Base-by-base conservation (phyloP, 2,797 vertebrate species). In the Gadopsis bispinosus region DNA sequence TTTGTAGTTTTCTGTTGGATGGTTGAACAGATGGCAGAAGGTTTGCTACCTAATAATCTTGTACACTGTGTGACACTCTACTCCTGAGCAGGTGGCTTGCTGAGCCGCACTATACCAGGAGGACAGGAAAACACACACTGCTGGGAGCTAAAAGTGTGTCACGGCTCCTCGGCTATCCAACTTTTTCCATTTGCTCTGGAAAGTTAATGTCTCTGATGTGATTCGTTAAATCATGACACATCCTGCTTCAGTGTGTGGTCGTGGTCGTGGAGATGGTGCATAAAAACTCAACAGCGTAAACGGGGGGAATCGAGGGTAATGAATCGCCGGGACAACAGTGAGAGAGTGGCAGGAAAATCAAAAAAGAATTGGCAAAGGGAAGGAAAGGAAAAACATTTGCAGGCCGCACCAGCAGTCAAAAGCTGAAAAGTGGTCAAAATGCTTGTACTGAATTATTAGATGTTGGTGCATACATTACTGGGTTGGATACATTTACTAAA, bases 11-110 rank as follows among this genome's bases (percentile, higher is more conserved):
- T n/a, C 68, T 73, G 55, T 20, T n/a, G 68, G 62, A 55, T 14
- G 13, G 73, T 3, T 1, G 66, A 84, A 51, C 88, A 91, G 90
- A 90, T 91, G 87, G 88, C 64, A 11, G 66, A 56, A 54, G 35
- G 75, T 47, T 47, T 71, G 79, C 70, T 69, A 5, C 59, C 73
- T 85, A 79, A 87, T 81, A 83, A 86, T 85, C 77, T 60, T 17
- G 73, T 75, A 79, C 80, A 39, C 56, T 14, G 69, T 71, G 63
- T 58, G 85, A 84, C 50, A 55, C 47, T 74, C 58, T 51, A 51
- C 56, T 86, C 63, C 71, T 41, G 63, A 81, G 77, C 73, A 14
- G 41, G 47, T 54, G 69, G 73, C 73, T 39, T 17, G 63, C 75
- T 73, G 84, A 65, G 73, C 54, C 1, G 20, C 19, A 26, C 4